Evolutionary conservation across 1,140 invertebrate genomes (phyloP).

Genomic region (Argopecten irradians): DNA sequence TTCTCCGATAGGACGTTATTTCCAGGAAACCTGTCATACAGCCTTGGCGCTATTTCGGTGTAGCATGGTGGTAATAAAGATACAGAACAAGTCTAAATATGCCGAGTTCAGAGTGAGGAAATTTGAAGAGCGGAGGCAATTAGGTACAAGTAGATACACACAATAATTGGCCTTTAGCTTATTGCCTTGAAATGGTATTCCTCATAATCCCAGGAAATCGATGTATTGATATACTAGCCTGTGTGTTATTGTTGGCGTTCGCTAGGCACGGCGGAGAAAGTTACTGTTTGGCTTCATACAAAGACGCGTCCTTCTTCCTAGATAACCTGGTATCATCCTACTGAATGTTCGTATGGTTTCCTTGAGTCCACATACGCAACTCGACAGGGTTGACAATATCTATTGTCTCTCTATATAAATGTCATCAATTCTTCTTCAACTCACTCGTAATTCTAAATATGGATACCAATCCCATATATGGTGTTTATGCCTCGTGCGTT

Average conservation of each 20-base stretch:
- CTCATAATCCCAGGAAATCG: neutral
- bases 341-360: too few relatives aligned
- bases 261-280: neutral
- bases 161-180: constrained; percentile 2
- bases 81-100: neutral
- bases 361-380: neutral
- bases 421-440: neutral
- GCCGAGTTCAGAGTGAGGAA: neutral
- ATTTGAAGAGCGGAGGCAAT: neutral
- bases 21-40: too few relatives aligned
- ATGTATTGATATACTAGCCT: neutral
- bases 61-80: neutral
- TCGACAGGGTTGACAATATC: neutral
- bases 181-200: constrained; percentile 10
- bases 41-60: too few relatives aligned
- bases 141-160: neutral
- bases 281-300: neutral
- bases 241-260: neutral
- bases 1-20: too few relatives aligned
- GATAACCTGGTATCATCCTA: neutral
- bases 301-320: neutral
- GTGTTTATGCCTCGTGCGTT: neutral
- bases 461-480: neutral
- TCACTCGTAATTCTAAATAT: neutral
- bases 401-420: neutral